phyloP scores from a whole-genome alignment of 2,797 vertebrate species.

The Chloroceryle inda region DNA sequence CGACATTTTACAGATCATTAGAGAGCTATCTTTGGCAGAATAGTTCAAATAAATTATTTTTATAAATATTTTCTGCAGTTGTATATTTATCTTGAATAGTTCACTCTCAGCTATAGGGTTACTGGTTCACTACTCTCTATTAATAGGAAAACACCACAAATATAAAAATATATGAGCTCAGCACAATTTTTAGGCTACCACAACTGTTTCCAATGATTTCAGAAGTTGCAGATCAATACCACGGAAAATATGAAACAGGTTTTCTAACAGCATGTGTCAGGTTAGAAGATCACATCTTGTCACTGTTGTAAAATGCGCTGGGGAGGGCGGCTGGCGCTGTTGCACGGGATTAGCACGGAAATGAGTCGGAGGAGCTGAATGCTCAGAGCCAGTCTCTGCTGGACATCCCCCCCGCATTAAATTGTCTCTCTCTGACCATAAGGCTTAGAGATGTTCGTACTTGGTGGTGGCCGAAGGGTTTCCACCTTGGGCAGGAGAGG shows the following conservation, averaged over 20 bases:
- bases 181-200: conserved; percentile 71
- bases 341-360: neutral
- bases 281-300: neutral
- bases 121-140: conserved; percentile 65
- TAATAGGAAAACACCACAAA: conserved; percentile 75
- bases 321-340: neutral
- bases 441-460: neutral
- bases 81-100: conserved; percentile 50
- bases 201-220: conserved; percentile 46
- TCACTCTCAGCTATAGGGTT: conserved; percentile 61
- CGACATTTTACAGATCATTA: conserved; percentile 62
- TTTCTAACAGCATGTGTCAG: conserved; percentile 3
- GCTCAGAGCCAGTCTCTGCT: neutral
- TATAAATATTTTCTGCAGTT: conserved; percentile 66
- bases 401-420: neutral
- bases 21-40: conserved; percentile 81
- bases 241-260: conserved; percentile 53
- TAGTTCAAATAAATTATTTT: conserved; percentile 70
- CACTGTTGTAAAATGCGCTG: neutral
- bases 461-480: neutral
- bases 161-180: conserved; percentile 80
- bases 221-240: conserved; percentile 39
- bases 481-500: neutral
- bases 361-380: neutral
- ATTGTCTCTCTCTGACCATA: neutral